Base-by-base conservation (phyloP, 2,888 invertebrate species). In the Hermaeophaga mercurialis region DNA sequence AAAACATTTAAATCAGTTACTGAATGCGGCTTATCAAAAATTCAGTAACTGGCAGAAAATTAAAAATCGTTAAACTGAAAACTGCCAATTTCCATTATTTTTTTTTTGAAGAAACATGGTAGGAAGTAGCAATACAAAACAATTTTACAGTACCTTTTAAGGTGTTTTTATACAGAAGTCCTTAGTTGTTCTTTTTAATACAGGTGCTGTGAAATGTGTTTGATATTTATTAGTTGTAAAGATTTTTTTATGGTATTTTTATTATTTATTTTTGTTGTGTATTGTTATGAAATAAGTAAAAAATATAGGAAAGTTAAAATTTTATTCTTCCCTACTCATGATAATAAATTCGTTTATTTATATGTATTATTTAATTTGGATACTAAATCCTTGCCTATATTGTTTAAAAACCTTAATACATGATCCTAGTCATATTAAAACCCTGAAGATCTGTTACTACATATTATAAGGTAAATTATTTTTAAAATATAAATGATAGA, bases 21-120 rank as follows among this genome's bases (percentile, higher is more conserved):
- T 96, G 64, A 89, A 89, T 73, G 86, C 90, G 0, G 93, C 95
- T 8, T 91, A 90, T 75, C 83, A 87, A 59, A 95, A 94, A 73
- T 96, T 89, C 80, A 89, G 84, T 36, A 81, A 88, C 44, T 96
- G 95, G 95, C 93, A 93, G 49, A 77, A 78, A 64, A 66, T 78
- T 22, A 77, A 77, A 62, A 70, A 71, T 52, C 72, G 76, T 66
- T 78, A 75, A 41, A 54, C 41, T 15, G 19, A 22, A 43, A 31
- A 54, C 47, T 54, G 54, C 47, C 54, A 50, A 45, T 39, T 46
- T 11, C 26, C 41, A 50, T 14, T 54, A 54, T 47, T 45, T 48
- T 54, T 24, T 12, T 11, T 18, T 11, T 4, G 19, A 43, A 54
- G 9, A 47, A 12, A 17, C 6, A 22, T 36, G 47, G 9, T 12